Conservation (phyloP, 2,113 vertebrate species). For the Eulemur macaco region DNA sequence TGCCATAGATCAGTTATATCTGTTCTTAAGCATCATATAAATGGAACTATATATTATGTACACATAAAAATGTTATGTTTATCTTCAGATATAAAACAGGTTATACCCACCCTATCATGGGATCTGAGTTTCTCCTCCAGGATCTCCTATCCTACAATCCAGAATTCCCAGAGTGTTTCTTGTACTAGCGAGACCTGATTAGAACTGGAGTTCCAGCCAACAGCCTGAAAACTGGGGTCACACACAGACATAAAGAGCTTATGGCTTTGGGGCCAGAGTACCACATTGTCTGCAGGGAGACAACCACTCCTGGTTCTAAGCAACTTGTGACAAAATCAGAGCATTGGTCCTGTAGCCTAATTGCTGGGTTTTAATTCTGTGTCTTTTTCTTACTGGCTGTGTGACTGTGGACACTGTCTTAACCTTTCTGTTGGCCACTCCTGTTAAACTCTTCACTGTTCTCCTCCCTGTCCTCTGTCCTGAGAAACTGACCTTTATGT, state of each 20-base stretch:
- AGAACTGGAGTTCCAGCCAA: not conserved
- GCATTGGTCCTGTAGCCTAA: not conserved
- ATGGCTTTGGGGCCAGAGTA: not conserved
- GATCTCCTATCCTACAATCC: not conserved
- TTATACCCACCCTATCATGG: not conserved
- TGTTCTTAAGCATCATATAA: not conserved
- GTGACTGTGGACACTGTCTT: not conserved
- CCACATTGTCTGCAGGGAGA: not conserved
- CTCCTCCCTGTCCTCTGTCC: not conserved
- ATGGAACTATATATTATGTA: not conserved
- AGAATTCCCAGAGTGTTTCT: not conserved
- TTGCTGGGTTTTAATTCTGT: not conserved
- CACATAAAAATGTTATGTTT: not conserved
- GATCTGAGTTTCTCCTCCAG: not conserved
- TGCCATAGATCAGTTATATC: not conserved
- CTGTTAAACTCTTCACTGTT: not conserved
- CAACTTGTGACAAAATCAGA: not conserved
- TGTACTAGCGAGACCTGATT: not conserved
- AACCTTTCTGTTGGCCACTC: not conserved
- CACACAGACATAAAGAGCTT: not conserved
- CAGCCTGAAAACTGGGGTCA: not conserved
- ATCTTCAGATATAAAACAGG: not conserved
- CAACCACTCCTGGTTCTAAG: not conserved
- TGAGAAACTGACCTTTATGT: not conserved
- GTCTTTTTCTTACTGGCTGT: not conserved